Base-by-base conservation (phyloP, 2,113 vertebrate genomes). In the Lycaon pictus region DNA sequence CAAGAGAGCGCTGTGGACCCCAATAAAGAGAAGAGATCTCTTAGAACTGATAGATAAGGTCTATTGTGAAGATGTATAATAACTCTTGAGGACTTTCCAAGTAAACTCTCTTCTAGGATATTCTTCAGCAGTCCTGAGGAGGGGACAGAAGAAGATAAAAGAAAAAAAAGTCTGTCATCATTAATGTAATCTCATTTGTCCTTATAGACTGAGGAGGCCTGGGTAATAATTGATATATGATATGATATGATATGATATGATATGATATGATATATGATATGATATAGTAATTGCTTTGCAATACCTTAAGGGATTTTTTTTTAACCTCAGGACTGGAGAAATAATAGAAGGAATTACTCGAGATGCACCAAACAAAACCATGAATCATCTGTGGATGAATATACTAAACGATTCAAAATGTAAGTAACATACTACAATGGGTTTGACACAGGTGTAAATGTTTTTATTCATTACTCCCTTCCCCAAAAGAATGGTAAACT, bases 341-440 rank as follows among this genome's bases (percentile, higher is more conserved):
- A 83, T 79, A 93, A 95, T 85, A 88, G 93, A 82, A 77, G 56
- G 77, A 89, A 72, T 90, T 93, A 90, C 77, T 60, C 88, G 32
- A 93, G 15, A 48, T 65, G 29, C 92, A 74, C 51, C 2, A 90
- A 95, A 95, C 4, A 93, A 93, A 96, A 69, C 17, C 29, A 94
- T 94, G 81, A 76, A 93, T 97, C 77, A 81, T 90, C 19, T 53
- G 16, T 80, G 53, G 43, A 53, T 88, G 56, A 69, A 88, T 93
- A 94, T 95, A 93, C 85, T 92, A 92, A 97, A 87, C 74, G 90
- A 92, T 55, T 92, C 84, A n/a, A 76, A 94, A 87, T 29, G 87
- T 1, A 0, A 92, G 58, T 84, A 93, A 91, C 11, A n/a, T 65
- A 96, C 35, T 48, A 51, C 29, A 56, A 7, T 84, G 43, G 77